Evolutionary conservation across 1,140 invertebrate genomes (phyloP).

Genomic region (Macrotrachela quadricornifera): DNA sequence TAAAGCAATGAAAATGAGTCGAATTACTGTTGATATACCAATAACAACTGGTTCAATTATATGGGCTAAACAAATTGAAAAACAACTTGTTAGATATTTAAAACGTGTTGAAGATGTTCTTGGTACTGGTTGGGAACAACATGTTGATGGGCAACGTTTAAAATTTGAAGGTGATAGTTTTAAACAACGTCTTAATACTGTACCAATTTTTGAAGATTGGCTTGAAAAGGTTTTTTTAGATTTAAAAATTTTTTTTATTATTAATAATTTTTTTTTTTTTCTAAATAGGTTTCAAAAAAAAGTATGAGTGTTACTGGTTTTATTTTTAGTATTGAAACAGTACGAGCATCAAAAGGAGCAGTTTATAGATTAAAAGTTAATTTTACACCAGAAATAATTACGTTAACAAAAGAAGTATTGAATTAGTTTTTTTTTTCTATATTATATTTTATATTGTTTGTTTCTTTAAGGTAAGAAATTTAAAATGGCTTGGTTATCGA

Average conservation of each 20-base stretch:
- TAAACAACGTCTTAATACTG: conserved; percentile 73
- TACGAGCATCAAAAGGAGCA: conserved; percentile 15
- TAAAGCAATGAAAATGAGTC: no score
- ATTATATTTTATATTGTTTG: neutral
- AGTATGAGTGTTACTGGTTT: neutral
- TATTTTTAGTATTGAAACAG: conserved; percentile 68
- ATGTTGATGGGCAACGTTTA: conserved; percentile 90
- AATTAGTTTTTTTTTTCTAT: neutral
- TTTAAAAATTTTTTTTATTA: neutral
- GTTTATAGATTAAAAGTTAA: conserved; percentile 79
- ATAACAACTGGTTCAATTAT: conserved; percentile 90
- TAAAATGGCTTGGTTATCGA: conserved; percentile 83
- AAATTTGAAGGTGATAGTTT: conserved; percentile 95
- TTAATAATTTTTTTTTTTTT: conserved; percentile 15
- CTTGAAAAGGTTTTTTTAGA: conserved; percentile 42
- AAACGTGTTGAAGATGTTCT: conserved; percentile 88
- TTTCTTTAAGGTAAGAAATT: conserved; percentile 55
- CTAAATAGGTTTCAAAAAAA: conserved; percentile 39
- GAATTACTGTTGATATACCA: conserved; percentile 65
- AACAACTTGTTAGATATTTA: conserved; percentile 81
- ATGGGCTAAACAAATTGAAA: conserved; percentile 47
- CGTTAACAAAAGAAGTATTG: conserved; percentile 70
- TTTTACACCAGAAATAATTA: conserved; percentile 92
- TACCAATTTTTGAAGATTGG: conserved; percentile 94
- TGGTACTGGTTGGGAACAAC: conserved; percentile 93